These are phyloP conservation scores for Caenorhabditis imperialis DNA, from an alignment of 2,888 invertebrate genomes.

Conservation along the genomic window DNA sequence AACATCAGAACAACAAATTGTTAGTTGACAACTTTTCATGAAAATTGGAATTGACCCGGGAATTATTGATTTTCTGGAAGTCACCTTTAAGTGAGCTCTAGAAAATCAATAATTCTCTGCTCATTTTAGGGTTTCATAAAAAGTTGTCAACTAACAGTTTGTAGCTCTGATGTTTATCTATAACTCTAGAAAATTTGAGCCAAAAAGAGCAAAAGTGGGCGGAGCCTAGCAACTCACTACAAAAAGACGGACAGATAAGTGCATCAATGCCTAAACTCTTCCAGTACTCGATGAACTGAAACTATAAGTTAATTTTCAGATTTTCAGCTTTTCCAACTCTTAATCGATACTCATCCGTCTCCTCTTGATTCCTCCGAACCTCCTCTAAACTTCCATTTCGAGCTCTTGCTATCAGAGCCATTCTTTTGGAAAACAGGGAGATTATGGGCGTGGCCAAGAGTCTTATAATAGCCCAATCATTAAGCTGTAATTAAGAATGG, in stretches of 20 bases:
- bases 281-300: conserved; percentile 70
- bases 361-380: conserved; percentile 68
- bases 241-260: conserved; percentile 78
- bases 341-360: conserved; percentile 68
- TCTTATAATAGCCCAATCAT: conserved; percentile 19
- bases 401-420: conserved; percentile 22
- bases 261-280: conserved; percentile 75
- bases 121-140: too few species aligned
- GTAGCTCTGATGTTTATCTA: too few species aligned
- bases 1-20: too few species aligned
- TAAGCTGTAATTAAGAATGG: conserved; percentile 9
- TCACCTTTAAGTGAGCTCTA: too few species aligned
- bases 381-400: conserved; percentile 56
- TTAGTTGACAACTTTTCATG: too few species aligned
- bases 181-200: too few species aligned
- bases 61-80: too few species aligned
- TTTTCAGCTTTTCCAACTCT: background rate
- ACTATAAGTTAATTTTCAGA: background rate
- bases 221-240: conserved; percentile 56
- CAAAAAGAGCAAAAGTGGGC: too few species aligned
- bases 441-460: conserved; percentile 5
- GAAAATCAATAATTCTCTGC: too few species aligned
- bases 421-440: conserved; percentile 19
- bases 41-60: too few species aligned
- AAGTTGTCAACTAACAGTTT: too few species aligned